These are phyloP conservation scores for Channa striata DNA, from an alignment of 2,797 vertebrate genomes.

Conservation along the genomic window DNA sequence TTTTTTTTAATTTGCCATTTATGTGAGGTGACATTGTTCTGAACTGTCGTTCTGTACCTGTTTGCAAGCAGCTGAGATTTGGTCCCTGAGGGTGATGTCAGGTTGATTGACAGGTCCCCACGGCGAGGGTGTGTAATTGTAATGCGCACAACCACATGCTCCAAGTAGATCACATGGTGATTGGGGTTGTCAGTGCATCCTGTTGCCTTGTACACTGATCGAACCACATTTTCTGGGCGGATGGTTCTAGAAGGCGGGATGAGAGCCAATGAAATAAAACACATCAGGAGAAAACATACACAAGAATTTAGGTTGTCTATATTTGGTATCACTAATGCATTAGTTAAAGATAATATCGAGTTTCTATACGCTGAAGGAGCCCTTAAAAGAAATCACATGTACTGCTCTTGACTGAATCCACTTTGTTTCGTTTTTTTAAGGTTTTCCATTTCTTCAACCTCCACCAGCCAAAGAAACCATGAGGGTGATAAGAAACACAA, in stretches of 20 bases:
- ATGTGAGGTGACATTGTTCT: neutral
- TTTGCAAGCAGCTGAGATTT: constrained; percentile 98
- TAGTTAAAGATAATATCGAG: no score
- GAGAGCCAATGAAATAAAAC: neutral
- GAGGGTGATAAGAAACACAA: constrained; percentile 53
- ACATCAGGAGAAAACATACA: neutral
- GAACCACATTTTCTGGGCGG: constrained; percentile 93
- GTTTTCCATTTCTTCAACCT: constrained; percentile 40
- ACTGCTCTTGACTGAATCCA: constrained; percentile 20
- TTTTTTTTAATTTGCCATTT: neutral
- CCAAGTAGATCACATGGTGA: constrained; percentile 96
- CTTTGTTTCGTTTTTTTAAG: neutral
- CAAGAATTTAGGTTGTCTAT: no score
- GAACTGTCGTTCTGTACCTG: constrained; percentile 83
- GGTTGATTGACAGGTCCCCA: constrained; percentile 97
- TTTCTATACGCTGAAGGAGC: constrained; percentile 20
- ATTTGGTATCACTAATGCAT: no score
- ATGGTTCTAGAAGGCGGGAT: constrained; percentile 88
- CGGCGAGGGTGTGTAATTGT: constrained; percentile 96
- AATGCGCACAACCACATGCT: constrained; percentile 96
- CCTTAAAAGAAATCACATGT: constrained; percentile 12
- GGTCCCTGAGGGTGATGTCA: constrained; percentile 98
- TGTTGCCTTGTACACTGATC: constrained; percentile 97
- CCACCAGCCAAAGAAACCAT: constrained; percentile 39
- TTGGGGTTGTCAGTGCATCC: constrained; percentile 95